Evolutionary conservation across 2,888 invertebrate species (phyloP).

Genomic region (Mechanitis messenoides): DNA sequence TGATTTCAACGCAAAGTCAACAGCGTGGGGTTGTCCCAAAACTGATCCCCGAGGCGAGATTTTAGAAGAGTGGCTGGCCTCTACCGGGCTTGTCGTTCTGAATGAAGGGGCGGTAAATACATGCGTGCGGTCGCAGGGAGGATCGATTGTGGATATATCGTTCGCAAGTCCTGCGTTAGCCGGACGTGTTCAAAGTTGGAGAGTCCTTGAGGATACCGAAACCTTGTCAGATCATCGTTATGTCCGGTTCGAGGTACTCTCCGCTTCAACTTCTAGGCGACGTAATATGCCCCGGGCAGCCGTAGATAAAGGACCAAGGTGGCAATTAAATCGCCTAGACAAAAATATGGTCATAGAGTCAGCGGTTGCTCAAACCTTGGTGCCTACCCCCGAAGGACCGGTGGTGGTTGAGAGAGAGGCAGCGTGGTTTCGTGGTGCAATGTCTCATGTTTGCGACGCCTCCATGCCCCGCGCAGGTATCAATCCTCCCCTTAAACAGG

Average conservation of each 20-base stretch:
- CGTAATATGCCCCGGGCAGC: not conserved
- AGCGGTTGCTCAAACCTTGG: slow-evolving; percentile 16
- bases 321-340: slow-evolving; percentile 18
- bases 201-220: slow-evolving; percentile 19
- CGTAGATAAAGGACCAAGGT: slow-evolving; percentile 4
- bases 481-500: slow-evolving; percentile 1
- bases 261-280: not conserved
- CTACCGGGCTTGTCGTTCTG: slow-evolving; percentile 17
- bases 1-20: slow-evolving; percentile 20
- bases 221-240: slow-evolving; percentile 13
- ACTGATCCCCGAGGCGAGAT: slow-evolving; percentile 12
- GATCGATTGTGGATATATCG: slow-evolving; percentile 27
- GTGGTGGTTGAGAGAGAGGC: slow-evolving; percentile 12
- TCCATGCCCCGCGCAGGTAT: slow-evolving; percentile 16
- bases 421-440: slow-evolving; percentile 11
- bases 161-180: slow-evolving; percentile 18
- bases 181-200: slow-evolving; percentile 13
- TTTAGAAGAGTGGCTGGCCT: slow-evolving; percentile 19
- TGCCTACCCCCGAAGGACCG: not conserved
- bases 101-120: slow-evolving; percentile 25
- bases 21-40: slow-evolving; percentile 14
- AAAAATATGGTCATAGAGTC: slow-evolving; percentile 9
- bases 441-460: slow-evolving; percentile 21
- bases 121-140: slow-evolving; percentile 30
- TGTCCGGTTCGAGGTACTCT: slow-evolving; percentile 10